These are phyloP conservation scores for Bimastos eiseni DNA, from an alignment of 2,888 invertebrate genomes.

Conservation along the genomic window DNA sequence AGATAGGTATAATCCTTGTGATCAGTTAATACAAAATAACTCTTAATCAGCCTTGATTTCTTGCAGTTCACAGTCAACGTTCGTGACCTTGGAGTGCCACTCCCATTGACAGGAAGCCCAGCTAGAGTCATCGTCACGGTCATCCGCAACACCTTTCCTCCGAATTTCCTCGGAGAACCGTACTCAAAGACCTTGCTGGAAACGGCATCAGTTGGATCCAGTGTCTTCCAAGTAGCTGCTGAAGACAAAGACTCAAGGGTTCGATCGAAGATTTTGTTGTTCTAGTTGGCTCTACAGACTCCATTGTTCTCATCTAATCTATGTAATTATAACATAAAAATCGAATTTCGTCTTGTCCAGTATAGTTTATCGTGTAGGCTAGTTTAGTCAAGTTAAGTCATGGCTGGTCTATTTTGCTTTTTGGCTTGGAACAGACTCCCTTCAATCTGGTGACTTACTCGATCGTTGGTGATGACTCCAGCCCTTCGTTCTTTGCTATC, in stretches of 20 bases:
- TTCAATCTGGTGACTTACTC: slow-evolving; percentile 50
- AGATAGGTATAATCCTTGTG: background rate
- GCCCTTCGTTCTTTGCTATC: slow-evolving; percentile 50
- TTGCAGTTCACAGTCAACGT: slow-evolving; percentile 25
- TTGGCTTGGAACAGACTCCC: slow-evolving; percentile 47
- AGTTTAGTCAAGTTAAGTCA: background rate
- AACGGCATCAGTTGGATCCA: slow-evolving; percentile 22
- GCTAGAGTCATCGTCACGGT: slow-evolving; percentile 48
- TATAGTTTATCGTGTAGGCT: background rate
- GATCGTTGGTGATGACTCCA: slow-evolving; percentile 54
- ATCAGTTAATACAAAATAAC: background rate
- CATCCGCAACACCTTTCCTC: slow-evolving; percentile 49
- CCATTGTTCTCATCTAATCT: background rate
- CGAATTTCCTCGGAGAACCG: slow-evolving; percentile 44
- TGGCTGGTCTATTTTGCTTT: slow-evolving; percentile 19
- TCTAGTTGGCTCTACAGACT: no score
- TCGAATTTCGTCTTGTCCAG: background rate
- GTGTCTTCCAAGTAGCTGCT: slow-evolving; percentile 40
- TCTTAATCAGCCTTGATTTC: background rate
- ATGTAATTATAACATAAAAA: no score
- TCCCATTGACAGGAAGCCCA: slow-evolving; percentile 35
- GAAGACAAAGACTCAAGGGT: slow-evolving; percentile 38
- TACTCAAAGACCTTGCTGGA: slow-evolving; percentile 40
- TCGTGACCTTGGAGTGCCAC: slow-evolving; percentile 38
- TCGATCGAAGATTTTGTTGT: background rate